A percentile compares a stretch with the other conserved stretches of the same genome.
These are phyloP conservation scores for Carduelis carduelis DNA, from an alignment of 2,797 vertebrate genomes.

Conservation along the genomic window DNA sequence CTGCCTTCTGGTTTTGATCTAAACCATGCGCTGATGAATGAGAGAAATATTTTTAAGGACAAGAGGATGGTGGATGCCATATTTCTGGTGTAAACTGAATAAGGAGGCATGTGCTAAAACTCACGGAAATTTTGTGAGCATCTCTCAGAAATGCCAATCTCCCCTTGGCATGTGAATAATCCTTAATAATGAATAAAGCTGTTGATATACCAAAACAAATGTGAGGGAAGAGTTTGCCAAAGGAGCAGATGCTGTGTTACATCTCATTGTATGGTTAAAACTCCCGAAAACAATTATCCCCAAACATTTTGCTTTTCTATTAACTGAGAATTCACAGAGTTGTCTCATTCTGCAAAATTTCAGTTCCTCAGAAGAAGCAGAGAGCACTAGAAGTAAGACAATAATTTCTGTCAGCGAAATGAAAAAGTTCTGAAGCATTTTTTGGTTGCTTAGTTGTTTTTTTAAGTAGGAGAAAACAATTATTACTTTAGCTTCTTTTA, in stretches of 20 bases:
- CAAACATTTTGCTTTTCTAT: background rate
- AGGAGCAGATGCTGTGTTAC: slow-evolving; percentile 41
- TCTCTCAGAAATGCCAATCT: slow-evolving; percentile 45
- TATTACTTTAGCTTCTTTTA: background rate
- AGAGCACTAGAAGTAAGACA: background rate
- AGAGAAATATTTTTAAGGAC: slow-evolving; percentile 51
- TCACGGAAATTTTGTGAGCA: background rate
- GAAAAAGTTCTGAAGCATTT: background rate
- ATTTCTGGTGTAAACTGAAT: slow-evolving; percentile 48
- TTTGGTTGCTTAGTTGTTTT: background rate
- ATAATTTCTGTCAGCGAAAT: background rate
- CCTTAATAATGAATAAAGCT: slow-evolving; percentile 50
- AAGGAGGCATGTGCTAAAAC: slow-evolving; percentile 32
- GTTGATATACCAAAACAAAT: slow-evolving; percentile 28
- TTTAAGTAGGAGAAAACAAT: background rate
- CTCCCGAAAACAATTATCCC: background rate
- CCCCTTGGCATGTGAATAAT: slow-evolving; percentile 18
- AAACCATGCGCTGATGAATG: slow-evolving; percentile 32
- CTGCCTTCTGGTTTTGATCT: slow-evolving; percentile 54
- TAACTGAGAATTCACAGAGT: background rate
- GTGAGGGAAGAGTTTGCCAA: slow-evolving; percentile 36
- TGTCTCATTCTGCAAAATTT: background rate
- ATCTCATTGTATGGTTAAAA: slow-evolving; percentile 34
- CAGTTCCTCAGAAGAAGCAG: background rate
- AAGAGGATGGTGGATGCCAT: slow-evolving; percentile 46